Evolutionary conservation across 1,140 invertebrate genomes (phyloP).

Genomic region (Euura lappo): DNA sequence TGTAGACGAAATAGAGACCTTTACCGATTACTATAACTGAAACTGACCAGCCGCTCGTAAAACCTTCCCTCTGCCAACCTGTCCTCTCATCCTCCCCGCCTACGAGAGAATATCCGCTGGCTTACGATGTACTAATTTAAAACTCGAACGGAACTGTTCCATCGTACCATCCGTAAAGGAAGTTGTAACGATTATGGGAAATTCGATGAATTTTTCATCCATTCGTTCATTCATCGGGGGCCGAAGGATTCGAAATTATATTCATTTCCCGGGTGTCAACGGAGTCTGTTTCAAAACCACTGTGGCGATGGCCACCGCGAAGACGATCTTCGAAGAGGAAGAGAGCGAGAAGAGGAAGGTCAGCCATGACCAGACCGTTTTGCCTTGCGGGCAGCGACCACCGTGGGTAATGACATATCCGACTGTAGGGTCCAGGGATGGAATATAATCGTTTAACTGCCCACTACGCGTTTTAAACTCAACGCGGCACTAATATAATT

Average conservation of each 20-base stretch:
- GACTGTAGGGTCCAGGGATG: neutral
- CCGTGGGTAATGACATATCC: neutral
- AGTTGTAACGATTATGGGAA: neutral
- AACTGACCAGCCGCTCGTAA: neutral
- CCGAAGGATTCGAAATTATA: too few relatives aligned
- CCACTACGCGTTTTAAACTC: neutral
- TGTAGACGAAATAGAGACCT: neutral
- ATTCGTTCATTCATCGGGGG: too few relatives aligned
- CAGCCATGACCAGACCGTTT: neutral
- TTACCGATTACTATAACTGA: neutral
- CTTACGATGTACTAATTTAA: neutral
- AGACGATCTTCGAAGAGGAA: neutral
- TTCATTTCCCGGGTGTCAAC: too few relatives aligned
- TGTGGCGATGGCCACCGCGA: too few relatives aligned
- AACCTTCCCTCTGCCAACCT: neutral
- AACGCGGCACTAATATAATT: neutral
- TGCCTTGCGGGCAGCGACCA: neutral
- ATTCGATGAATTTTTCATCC: constrained; percentile 5
- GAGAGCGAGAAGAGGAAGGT: neutral
- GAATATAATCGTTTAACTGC: constrained; percentile 14
- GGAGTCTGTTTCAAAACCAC: too few relatives aligned
- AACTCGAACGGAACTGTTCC: neutral
- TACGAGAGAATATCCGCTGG: neutral
- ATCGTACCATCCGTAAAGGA: neutral
- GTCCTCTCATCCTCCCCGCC: neutral